Percentiles rank a stretch among this genome's conserved stretches.
Evolutionary conservation across 2,113 vertebrate genomes (phyloP).

Genomic region (Phyllostomus hastatus): DNA sequence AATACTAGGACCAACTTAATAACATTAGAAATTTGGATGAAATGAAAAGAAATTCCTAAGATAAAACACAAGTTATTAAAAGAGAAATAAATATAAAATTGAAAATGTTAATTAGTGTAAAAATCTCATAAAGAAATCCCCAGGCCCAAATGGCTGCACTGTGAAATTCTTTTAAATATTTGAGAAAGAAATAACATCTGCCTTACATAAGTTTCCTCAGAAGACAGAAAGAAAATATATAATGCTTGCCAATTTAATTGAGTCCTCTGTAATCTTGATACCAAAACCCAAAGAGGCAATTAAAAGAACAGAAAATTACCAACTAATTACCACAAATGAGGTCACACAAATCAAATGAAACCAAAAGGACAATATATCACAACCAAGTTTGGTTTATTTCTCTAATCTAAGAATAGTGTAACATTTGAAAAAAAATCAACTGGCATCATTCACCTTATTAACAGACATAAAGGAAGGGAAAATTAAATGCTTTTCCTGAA

Average conservation of each 20-base stretch:
- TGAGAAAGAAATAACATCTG: not conserved
- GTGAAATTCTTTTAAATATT: not conserved
- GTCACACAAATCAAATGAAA: not conserved
- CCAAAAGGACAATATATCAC: not conserved
- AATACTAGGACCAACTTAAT: not conserved
- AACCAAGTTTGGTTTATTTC: not conserved
- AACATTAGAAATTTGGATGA: not conserved
- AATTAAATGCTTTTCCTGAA: not conserved
- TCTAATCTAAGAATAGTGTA: not conserved
- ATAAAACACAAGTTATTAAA: not conserved
- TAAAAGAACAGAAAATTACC: constrained; percentile 1
- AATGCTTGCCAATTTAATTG: not conserved
- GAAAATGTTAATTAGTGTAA: not conserved
- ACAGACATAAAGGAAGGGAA: not conserved
- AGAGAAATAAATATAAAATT: not conserved
- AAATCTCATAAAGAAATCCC: not conserved
- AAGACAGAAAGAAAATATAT: not conserved
- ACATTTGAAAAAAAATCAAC: not conserved
- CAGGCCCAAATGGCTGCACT: not conserved
- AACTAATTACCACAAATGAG: not conserved
- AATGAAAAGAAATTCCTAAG: not conserved
- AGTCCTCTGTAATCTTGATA: not conserved
- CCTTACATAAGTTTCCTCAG: not conserved
- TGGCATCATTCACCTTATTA: not conserved
- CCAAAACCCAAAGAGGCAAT: not conserved